A percentile compares a stretch with the other conserved stretches of the same genome.
These are phyloP conservation scores for Periplaneta americana DNA, from an alignment of 1,140 invertebrate species.

Conservation along the genomic window DNA sequence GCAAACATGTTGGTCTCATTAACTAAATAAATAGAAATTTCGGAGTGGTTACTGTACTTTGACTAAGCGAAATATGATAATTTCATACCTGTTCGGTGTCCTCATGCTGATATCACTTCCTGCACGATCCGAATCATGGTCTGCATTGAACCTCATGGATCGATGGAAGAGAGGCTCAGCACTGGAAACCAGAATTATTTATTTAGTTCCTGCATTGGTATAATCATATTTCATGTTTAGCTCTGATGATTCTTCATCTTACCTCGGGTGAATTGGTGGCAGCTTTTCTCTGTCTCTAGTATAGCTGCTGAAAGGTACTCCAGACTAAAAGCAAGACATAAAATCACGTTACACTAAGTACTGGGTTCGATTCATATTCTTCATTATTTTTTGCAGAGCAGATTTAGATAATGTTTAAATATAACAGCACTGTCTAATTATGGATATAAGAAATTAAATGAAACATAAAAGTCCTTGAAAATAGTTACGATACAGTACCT, in stretches of 20 bases:
- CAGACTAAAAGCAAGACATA: constrained; percentile 1
- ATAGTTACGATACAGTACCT: too few relatives aligned
- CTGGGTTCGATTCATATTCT: too few relatives aligned
- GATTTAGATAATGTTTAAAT: neutral
- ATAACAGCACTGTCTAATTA: neutral
- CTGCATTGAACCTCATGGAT: constrained; percentile 27
- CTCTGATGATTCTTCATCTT: constrained; percentile 13
- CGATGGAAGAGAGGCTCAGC: constrained; percentile 20
- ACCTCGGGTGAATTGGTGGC: constrained; percentile 42
- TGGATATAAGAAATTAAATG: neutral
- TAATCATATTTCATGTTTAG: neutral
- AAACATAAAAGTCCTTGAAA: neutral
- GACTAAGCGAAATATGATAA: too few relatives aligned
- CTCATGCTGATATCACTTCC: constrained; percentile 26
- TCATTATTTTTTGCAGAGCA: neutral
- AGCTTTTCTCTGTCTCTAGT: constrained; percentile 41
- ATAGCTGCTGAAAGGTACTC: constrained; percentile 34
- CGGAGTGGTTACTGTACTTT: too few relatives aligned
- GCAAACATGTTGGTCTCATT: too few relatives aligned
- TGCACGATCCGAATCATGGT: neutral
- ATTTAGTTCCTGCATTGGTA: neutral
- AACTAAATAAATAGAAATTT: too few relatives aligned
- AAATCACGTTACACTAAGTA: too few relatives aligned
- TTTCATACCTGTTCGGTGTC: constrained; percentile 32
- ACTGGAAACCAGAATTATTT: constrained; percentile 8